Conservation (phyloP, 2,113 vertebrate genomes). For the Nibea albiflora region DNA sequence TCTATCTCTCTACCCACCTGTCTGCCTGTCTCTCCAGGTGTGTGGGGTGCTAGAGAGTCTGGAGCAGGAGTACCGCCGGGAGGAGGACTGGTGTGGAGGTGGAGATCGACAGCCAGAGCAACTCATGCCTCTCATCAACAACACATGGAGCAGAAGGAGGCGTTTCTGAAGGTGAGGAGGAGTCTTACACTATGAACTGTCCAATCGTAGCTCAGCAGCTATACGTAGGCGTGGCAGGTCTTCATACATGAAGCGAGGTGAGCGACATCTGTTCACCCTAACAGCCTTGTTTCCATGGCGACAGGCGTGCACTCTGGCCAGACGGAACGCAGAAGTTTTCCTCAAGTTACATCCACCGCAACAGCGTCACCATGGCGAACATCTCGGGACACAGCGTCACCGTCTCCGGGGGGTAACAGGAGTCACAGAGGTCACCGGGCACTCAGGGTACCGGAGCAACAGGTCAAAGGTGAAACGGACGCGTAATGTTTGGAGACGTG, state of each 20-base stretch:
- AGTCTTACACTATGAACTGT: background rate
- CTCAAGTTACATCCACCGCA: constrained; percentile 99
- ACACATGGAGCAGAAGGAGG: constrained; percentile 99
- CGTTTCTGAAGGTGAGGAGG: constrained; percentile 88
- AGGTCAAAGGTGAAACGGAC: constrained; percentile 93
- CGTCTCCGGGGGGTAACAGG: constrained; percentile 79
- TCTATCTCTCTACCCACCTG: background rate
- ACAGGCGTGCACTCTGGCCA: constrained; percentile 95
- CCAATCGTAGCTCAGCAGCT: background rate
- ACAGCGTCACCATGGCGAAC: constrained; percentile 95
- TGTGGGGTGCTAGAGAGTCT: constrained; percentile 97
- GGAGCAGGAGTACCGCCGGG: constrained; percentile 97
- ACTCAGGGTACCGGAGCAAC: constrained; percentile 94
- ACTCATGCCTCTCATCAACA: constrained; percentile 95
- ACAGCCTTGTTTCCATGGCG: constrained; percentile 16
- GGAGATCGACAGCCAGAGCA: constrained; percentile 93
- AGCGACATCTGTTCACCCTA: too few relatives aligned
- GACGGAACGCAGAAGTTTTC: constrained; percentile 96
- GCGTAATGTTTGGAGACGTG: background rate
- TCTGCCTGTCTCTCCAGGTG: constrained; percentile 83
- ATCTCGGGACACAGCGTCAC: constrained; percentile 97
- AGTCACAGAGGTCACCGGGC: constrained; percentile 90
- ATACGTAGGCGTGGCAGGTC: background rate
- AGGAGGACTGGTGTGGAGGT: constrained; percentile 98
- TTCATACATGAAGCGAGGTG: background rate